phyloP scores from a whole-genome alignment of 2,113 vertebrate species.

The Toxostoma redivivum region DNA sequence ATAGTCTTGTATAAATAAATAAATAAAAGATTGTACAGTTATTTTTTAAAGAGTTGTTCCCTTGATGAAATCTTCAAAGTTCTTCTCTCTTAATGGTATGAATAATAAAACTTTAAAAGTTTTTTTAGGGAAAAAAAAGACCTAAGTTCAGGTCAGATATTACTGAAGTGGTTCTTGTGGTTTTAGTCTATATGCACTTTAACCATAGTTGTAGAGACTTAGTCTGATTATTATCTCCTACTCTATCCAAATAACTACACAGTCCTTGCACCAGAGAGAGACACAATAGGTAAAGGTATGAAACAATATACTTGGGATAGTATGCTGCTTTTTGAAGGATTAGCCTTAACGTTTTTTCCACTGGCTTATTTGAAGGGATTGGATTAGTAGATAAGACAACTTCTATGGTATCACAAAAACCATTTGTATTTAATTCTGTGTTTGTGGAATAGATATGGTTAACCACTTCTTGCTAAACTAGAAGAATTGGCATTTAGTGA shows the following conservation, averaged over 20 bases:
- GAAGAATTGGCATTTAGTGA: background rate
- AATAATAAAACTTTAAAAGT: background rate
- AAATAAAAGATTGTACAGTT: background rate
- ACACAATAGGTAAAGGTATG: background rate
- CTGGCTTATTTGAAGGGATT: background rate
- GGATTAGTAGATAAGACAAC: background rate
- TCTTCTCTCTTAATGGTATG: background rate
- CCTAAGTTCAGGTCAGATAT: background rate
- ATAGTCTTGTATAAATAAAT: background rate
- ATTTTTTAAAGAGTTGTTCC: background rate
- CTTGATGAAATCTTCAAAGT: background rate
- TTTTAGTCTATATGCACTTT: background rate
- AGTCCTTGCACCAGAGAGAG: background rate
- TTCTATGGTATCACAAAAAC: background rate
- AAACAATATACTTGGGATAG: background rate
- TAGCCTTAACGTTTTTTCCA: background rate
- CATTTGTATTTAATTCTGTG: background rate
- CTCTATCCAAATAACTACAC: background rate
- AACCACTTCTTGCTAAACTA: background rate
- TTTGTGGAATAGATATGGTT: background rate
- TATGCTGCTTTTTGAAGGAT: background rate
- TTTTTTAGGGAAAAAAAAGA: background rate
- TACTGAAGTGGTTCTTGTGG: background rate
- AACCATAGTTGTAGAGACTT: background rate
- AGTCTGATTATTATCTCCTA: background rate